These are phyloP conservation scores for Protosalanx chinensis DNA, from an alignment of 2,797 vertebrate genomes.

Conservation along the genomic window DNA sequence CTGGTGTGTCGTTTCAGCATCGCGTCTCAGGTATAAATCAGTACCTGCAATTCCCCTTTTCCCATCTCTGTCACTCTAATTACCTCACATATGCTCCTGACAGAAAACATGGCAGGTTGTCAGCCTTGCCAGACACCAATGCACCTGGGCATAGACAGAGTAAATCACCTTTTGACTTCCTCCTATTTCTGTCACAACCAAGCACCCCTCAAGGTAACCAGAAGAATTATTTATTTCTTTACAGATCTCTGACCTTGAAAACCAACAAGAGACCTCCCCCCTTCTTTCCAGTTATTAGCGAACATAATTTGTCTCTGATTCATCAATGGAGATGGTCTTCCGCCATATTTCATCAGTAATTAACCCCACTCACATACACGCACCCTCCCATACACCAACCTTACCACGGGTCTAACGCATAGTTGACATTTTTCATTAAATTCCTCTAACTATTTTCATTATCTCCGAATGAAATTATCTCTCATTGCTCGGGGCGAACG, in stretches of 20 bases:
- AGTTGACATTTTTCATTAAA: slow-evolving; percentile 23
- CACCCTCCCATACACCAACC: not conserved
- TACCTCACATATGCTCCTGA: slow-evolving; percentile 37
- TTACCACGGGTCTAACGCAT: slow-evolving; percentile 16
- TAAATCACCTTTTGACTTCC: slow-evolving; percentile 38
- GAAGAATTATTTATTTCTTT: not conserved
- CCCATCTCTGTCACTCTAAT: slow-evolving; percentile 40
- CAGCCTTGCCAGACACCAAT: slow-evolving; percentile 31
- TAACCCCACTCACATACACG: slow-evolving; percentile 18
- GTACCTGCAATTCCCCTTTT: not conserved
- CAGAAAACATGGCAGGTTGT: slow-evolving; percentile 43
- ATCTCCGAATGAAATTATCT: not conserved
- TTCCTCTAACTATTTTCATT: slow-evolving; percentile 8
- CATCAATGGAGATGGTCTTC: slow-evolving; percentile 19
- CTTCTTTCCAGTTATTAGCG: slow-evolving; percentile 26
- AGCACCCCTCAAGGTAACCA: slow-evolving; percentile 6
- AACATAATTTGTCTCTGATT: slow-evolving; percentile 22
- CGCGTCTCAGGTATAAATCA: slow-evolving; percentile 10
- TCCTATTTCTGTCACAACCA: slow-evolving; percentile 36
- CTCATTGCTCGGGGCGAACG: not conserved
- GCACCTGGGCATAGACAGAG: slow-evolving; percentile 36
- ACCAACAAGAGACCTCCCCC: slow-evolving; percentile 11
- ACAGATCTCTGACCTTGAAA: slow-evolving; percentile 34
- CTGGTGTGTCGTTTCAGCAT: slow-evolving; percentile 1
- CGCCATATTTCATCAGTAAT: slow-evolving; percentile 31